Conservation (phyloP, 2,113 vertebrate species). For the Campylomormyrus tamandua region DNA sequence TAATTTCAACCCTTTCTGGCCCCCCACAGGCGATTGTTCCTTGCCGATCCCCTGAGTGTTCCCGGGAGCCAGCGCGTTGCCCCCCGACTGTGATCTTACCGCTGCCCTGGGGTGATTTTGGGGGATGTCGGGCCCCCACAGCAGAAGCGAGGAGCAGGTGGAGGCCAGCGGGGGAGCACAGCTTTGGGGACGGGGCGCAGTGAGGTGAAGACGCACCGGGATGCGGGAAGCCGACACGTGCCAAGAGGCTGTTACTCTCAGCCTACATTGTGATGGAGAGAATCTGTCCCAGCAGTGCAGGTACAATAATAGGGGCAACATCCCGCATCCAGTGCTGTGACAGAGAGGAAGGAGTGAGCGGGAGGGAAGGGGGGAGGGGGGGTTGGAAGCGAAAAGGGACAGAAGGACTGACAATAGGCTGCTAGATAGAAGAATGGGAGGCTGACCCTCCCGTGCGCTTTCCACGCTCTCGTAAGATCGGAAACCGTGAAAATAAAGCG, state of each 20-base stretch:
- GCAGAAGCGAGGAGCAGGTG: neutral
- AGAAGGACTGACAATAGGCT: neutral
- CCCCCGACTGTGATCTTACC: neutral
- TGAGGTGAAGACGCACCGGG: neutral
- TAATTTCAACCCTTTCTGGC: slow-evolving; percentile 35
- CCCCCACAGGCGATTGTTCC: slow-evolving; percentile 43
- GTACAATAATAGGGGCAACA: neutral
- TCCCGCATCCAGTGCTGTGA: neutral
- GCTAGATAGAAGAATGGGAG: neutral
- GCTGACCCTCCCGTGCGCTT: neutral
- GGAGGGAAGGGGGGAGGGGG: neutral
- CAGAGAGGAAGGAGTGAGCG: neutral
- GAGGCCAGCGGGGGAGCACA: neutral
- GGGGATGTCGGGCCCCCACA: neutral
- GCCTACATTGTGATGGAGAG: neutral
- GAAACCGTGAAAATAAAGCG: neutral
- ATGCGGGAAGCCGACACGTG: neutral
- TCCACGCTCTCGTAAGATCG: neutral
- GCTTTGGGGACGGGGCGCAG: neutral
- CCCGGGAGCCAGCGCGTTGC: neutral
- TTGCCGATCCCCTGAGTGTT: slow-evolving; percentile 10
- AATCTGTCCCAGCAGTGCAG: neutral
- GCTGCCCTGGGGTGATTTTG: neutral
- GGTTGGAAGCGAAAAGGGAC: neutral
- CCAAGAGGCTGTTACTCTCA: neutral